A percentile compares a stretch with the other conserved stretches of the same genome.
These are phyloP conservation scores for Engystomops pustulosus DNA, from an alignment of 2,113 vertebrate genomes.

Conservation along the genomic window DNA sequence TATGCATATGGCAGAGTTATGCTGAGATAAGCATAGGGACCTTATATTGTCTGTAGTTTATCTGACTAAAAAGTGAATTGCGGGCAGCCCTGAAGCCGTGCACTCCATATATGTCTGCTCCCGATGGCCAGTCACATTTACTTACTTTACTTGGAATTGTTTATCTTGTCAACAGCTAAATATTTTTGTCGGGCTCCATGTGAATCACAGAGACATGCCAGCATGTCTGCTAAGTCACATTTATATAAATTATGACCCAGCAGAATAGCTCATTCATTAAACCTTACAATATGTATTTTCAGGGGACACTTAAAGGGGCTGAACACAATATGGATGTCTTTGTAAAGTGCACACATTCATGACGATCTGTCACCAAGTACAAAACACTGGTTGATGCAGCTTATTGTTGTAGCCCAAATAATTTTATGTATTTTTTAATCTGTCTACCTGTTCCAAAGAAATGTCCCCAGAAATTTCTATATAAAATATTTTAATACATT, in stretches of 20 bases:
- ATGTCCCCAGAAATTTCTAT: no score
- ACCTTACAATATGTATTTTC: no score
- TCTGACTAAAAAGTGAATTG: background rate
- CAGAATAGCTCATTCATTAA: background rate
- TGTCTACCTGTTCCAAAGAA: no score
- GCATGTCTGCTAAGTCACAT: background rate
- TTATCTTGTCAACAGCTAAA: constrained; percentile 14
- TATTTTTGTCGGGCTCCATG: background rate
- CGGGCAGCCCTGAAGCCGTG: background rate
- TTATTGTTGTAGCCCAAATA: no score
- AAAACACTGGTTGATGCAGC: no score
- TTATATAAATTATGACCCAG: background rate
- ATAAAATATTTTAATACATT: no score
- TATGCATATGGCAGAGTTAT: background rate
- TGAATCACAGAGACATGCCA: background rate
- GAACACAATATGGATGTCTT: no score
- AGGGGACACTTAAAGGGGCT: no score
- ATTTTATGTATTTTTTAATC: no score
- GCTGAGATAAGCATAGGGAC: background rate
- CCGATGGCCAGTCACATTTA: background rate
- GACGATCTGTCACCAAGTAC: no score
- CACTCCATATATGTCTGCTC: background rate
- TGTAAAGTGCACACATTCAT: no score
- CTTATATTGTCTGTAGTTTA: background rate
- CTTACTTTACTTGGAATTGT: constrained; percentile 29